Conservation (phyloP, 2,113 vertebrate species). For the Oostethus manadensis region DNA sequence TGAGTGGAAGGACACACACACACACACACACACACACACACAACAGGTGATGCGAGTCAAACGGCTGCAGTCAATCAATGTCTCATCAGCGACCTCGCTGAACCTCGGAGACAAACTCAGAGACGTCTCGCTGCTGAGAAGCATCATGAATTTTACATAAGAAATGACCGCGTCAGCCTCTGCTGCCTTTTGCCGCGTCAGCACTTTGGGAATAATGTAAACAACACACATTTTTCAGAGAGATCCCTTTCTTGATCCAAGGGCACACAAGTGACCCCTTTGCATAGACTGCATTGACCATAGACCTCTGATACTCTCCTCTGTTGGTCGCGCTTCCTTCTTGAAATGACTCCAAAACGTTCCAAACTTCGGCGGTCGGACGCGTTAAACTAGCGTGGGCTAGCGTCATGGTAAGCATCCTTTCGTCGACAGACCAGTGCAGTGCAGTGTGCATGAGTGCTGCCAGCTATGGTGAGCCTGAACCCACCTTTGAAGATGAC, state of each 20-base stretch:
- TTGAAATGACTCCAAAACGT: too few relatives aligned
- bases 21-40: conserved; percentile 12
- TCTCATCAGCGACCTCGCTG: conserved; percentile 17
- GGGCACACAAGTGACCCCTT: neutral
- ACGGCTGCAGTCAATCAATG: conserved; percentile 26
- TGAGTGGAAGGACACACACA: neutral
- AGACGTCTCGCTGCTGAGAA: conserved; percentile 6
- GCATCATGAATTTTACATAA: neutral
- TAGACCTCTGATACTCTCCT: too few relatives aligned
- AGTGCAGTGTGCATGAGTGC: too few relatives aligned
- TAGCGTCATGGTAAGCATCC: too few relatives aligned
- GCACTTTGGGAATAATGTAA: neutral
- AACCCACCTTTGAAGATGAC: too few relatives aligned
- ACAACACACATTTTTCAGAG: too few relatives aligned
- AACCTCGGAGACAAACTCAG: conserved; percentile 16
- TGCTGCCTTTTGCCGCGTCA: neutral
- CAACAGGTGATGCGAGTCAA: conserved; percentile 18
- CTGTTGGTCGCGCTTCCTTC: too few relatives aligned
- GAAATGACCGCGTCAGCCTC: neutral
- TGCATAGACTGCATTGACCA: neutral
- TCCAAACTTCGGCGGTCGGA: too few relatives aligned
- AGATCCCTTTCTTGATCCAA: neutral
- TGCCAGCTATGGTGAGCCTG: too few relatives aligned
- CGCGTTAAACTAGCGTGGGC: too few relatives aligned
- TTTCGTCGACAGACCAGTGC: too few relatives aligned